Conservation (phyloP, 2,888 invertebrate genomes). For the Bugula neritina region DNA sequence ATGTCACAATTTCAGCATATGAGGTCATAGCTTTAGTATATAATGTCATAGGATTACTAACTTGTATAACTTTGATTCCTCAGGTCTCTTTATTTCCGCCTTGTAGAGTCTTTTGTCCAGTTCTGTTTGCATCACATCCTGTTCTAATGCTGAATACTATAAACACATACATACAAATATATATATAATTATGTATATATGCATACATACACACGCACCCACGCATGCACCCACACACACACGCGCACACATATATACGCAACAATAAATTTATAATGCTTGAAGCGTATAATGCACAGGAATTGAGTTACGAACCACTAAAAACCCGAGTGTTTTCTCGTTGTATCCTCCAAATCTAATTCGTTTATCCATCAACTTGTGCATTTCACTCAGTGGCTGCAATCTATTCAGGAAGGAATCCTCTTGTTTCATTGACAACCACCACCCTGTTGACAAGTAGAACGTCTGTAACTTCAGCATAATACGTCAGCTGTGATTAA, state of each 20-base stretch:
- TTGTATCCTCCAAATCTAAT: slow-evolving; percentile 38
- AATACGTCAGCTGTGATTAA: no score
- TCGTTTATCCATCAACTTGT: slow-evolving; percentile 35
- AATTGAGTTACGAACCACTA: slow-evolving; percentile 37
- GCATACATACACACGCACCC: no score
- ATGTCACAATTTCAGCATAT: no score
- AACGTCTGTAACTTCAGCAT: no score
- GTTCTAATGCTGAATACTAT: slow-evolving; percentile 22
- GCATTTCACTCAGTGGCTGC: slow-evolving; percentile 37
- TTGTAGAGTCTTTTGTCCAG: background rate
- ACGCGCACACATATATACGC: no score
- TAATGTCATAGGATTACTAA: background rate
- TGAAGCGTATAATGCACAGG: no score
- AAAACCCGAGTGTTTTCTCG: slow-evolving; percentile 41
- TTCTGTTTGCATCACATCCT: slow-evolving; percentile 23
- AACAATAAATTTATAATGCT: no score
- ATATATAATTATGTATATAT: no score
- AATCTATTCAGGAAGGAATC: slow-evolving; percentile 41
- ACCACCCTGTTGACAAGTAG: no score
- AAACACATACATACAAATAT: background rate
- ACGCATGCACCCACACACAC: no score
- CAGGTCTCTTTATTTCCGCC: background rate
- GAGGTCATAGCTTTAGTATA: no score
- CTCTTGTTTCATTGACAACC: slow-evolving; percentile 41
- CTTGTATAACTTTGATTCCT: background rate